These are phyloP conservation scores for Oxyruncus cristatus DNA, from an alignment of 2,113 vertebrate genomes.

Conservation along the genomic window DNA sequence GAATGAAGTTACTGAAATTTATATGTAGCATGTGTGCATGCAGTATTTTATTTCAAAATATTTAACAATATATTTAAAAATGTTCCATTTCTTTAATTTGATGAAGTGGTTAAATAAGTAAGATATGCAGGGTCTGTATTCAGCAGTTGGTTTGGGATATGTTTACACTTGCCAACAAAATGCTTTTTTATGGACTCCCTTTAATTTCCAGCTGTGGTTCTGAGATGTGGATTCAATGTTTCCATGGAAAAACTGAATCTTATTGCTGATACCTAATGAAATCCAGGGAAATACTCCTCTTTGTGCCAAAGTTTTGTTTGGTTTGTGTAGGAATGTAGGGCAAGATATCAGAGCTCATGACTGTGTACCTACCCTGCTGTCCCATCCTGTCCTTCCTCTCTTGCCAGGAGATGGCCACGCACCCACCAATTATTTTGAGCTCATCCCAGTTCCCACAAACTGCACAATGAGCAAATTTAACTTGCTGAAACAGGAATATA, in stretches of 20 bases:
- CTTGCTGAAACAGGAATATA: neutral
- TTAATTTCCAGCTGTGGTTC: neutral
- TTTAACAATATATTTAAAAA: neutral
- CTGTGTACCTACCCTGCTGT: neutral
- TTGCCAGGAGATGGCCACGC: neutral
- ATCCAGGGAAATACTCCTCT: neutral
- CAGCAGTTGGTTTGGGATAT: neutral
- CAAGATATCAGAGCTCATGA: neutral
- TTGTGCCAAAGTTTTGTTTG: neutral
- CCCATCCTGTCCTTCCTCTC: neutral
- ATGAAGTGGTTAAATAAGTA: neutral
- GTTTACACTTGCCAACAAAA: neutral
- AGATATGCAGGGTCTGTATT: neutral
- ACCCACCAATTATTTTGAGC: neutral
- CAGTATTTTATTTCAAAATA: neutral
- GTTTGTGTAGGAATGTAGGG: neutral
- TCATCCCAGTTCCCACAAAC: neutral
- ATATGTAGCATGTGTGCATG: neutral
- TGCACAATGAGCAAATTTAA: neutral
- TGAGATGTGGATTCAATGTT: neutral
- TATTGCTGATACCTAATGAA: neutral
- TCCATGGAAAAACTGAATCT: neutral
- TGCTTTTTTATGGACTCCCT: neutral
- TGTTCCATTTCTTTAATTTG: neutral
- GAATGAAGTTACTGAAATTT: neutral